Conservation (phyloP, 2,888 invertebrate species). For the Tenodera sinensis region DNA sequence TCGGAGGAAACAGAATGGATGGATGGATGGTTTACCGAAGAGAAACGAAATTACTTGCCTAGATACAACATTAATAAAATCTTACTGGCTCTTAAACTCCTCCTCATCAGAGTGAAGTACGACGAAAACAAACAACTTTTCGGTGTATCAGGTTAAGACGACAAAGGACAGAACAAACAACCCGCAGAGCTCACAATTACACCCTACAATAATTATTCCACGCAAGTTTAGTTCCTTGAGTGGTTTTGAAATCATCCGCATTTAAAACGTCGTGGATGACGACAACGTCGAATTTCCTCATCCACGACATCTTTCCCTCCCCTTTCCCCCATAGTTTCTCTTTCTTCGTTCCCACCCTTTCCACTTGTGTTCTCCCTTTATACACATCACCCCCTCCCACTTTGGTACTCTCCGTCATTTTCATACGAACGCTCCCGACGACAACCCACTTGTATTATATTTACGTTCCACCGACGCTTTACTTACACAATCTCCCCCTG, state of each 20-base stretch:
- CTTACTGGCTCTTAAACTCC: not conserved
- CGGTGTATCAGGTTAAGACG: not conserved
- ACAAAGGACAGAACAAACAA: not conserved
- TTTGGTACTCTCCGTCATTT: not conserved
- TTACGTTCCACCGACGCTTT: not conserved
- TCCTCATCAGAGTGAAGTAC: not conserved
- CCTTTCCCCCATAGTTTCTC: not conserved
- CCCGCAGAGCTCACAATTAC: slow-evolving; percentile 12
- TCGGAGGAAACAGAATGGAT: not conserved
- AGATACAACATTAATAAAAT: not conserved
- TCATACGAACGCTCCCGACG: not conserved
- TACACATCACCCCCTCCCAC: not conserved
- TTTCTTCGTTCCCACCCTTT: not conserved
- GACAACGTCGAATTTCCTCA: slow-evolving; percentile 2
- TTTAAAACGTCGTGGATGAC: not conserved
- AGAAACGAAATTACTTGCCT: not conserved
- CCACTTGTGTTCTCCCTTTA: not conserved
- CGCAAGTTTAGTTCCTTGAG: slow-evolving; percentile 20
- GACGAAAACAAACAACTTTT: not conserved
- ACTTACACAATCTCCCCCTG: not conserved
- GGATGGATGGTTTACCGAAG: not conserved
- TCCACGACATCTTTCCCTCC: slow-evolving; percentile 6
- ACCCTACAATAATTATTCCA: slow-evolving; percentile 19
- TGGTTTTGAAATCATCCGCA: slow-evolving; percentile 14
- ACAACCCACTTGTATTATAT: not conserved